phyloP scores from a whole-genome alignment of 1,140 invertebrate genomes.

The Meloidogyne exigua region DNA sequence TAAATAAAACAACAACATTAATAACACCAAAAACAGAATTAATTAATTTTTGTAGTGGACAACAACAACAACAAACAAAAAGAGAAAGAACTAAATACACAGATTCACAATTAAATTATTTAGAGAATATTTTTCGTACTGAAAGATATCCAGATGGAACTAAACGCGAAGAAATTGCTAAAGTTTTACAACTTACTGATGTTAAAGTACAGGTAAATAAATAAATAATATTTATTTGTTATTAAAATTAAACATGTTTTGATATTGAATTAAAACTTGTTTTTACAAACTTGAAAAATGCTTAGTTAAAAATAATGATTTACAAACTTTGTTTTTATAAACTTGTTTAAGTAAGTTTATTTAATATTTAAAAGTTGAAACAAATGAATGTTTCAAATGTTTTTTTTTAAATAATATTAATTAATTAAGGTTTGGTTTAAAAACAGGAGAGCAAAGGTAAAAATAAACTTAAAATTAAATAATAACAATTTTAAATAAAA shows the following conservation, averaged over 20 bases:
- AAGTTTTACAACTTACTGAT: constrained; percentile 17
- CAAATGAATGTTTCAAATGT: too few species aligned
- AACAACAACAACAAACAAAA: constrained; percentile 1
- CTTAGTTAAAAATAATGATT: too few species aligned
- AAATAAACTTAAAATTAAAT: neutral
- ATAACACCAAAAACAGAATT: neutral
- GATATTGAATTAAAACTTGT: too few species aligned
- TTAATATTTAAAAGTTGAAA: too few species aligned
- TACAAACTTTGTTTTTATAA: too few species aligned
- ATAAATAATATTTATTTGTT: too few species aligned
- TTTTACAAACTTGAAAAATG: too few species aligned
- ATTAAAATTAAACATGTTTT: too few species aligned
- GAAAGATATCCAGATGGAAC: constrained; percentile 4
- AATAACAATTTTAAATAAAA: neutral
- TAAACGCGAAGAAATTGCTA: constrained; percentile 20
- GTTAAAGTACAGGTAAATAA: constrained; percentile 20
- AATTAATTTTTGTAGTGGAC: neutral
- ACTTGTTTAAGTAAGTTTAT: too few species aligned
- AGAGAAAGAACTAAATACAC: constrained; percentile 26
- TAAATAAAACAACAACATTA: neutral
- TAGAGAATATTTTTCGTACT: constrained; percentile 7
- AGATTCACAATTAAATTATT: constrained; percentile 18
- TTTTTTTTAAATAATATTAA: too few species aligned
- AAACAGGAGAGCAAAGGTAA: constrained; percentile 24
- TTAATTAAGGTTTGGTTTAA: constrained; percentile 26